These are phyloP conservation scores for Buathra laborator DNA, from an alignment of 2,888 invertebrate genomes.

Conservation along the genomic window DNA sequence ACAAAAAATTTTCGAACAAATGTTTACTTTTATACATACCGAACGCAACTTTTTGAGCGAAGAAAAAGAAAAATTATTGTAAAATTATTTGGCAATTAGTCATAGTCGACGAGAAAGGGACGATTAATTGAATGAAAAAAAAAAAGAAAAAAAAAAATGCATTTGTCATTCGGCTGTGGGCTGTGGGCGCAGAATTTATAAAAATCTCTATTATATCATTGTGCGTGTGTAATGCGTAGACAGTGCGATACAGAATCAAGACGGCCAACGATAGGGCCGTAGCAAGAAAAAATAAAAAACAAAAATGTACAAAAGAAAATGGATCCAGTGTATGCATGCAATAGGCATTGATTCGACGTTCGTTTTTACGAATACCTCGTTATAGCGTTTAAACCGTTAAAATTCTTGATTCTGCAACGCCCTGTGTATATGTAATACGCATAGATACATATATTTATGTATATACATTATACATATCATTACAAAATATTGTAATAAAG, in stretches of 20 bases:
- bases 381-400: not conserved
- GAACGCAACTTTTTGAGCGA: constrained; percentile 11
- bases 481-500: constrained; percentile 84
- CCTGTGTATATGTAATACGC: constrained; percentile 50
- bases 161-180: constrained; percentile 83
- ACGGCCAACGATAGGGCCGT: not conserved
- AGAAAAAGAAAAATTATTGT: constrained; percentile 42
- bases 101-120: constrained; percentile 41
- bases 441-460: constrained; percentile 64
- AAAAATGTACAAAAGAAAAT: constrained; percentile 8
- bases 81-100: constrained; percentile 43
- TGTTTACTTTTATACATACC: constrained; percentile 27
- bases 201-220: constrained; percentile 82
- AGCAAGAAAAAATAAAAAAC: not conserved
- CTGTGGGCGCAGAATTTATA: constrained; percentile 83
- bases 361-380: not conserved
- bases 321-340: not conserved
- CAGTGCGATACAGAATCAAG: constrained; percentile 44
- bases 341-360: not conserved
- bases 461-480: constrained; percentile 78
- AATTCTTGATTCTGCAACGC: constrained; percentile 45
- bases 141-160: constrained; percentile 57
- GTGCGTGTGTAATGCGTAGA: constrained; percentile 29
- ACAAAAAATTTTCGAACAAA: not conserved
- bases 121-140: constrained; percentile 8